A percentile compares a stretch with the other conserved stretches of the same genome.
Evolutionary conservation across 1,140 invertebrate species (phyloP).

Genomic region (Conus ventricosus): DNA sequence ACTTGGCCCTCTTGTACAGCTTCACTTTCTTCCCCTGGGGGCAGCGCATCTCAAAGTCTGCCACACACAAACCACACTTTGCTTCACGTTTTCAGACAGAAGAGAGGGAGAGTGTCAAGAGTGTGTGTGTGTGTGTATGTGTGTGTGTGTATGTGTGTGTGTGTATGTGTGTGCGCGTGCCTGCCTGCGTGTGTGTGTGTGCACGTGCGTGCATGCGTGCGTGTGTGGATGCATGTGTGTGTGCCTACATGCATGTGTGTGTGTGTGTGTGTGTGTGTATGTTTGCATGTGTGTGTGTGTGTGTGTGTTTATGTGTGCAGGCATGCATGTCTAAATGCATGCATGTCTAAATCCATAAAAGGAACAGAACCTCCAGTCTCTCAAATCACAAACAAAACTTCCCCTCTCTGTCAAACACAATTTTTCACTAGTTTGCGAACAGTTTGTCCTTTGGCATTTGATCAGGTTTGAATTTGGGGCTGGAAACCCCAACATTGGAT

Average conservation of each 20-base stretch:
- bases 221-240: not conserved
- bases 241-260: not conserved
- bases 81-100: not conserved
- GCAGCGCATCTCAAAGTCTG: constrained; percentile 85
- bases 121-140: too few species aligned
- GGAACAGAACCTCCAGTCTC: not conserved
- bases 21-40: constrained; percentile 83
- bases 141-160: too few species aligned
- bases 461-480: too few species aligned
- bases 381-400: too few species aligned
- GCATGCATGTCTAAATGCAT: not conserved
- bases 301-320: not conserved
- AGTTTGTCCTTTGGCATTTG: too few species aligned
- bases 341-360: too few species aligned
- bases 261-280: too few species aligned
- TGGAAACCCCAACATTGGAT: too few species aligned
- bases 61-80: constrained; percentile 49
- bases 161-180: not conserved
- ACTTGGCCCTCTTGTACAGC: constrained; percentile 84
- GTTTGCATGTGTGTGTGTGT: not conserved
- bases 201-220: too few species aligned
- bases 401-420: too few species aligned
- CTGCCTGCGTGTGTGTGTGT: not conserved
- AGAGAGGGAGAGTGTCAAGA: too few species aligned
- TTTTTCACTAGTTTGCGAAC: too few species aligned